Conservation (phyloP, 2,113 vertebrate species). For the Zingel zingel region DNA sequence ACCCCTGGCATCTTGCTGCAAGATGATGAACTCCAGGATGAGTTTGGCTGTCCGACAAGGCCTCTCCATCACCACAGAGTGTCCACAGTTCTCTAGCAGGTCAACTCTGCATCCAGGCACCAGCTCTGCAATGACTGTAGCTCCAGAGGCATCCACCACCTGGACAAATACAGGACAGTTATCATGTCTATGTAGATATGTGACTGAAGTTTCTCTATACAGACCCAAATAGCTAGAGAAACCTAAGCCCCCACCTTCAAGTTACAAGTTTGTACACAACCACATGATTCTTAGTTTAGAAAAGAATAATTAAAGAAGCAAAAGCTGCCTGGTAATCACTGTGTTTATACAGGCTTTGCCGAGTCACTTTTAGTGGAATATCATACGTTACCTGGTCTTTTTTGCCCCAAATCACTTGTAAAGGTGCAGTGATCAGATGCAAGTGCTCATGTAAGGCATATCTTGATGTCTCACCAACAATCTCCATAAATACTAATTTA, state of each 20-base stretch:
- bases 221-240: not conserved
- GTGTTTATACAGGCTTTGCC: not conserved
- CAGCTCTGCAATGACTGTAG: constrained; percentile 83
- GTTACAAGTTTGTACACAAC: constrained; percentile 3
- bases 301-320: not conserved
- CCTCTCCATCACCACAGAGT: constrained; percentile 94
- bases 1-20: constrained; percentile 83
- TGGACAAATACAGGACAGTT: constrained; percentile 54
- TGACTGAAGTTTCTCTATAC: not conserved
- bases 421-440: constrained; percentile 89
- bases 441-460: constrained; percentile 91
- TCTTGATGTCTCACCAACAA: constrained; percentile 88
- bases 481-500: constrained; percentile 90
- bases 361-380: not conserved
- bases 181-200: not conserved
- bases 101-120: constrained; percentile 89
- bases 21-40: constrained; percentile 91
- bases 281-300: not conserved
- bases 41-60: constrained; percentile 94
- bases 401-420: constrained; percentile 96
- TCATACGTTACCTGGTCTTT: constrained; percentile 84
- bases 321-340: not conserved
- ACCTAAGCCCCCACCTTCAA: not conserved
- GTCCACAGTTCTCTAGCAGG: constrained; percentile 95
- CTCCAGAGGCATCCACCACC: constrained; percentile 94